phyloP scores from a whole-genome alignment of 2,113 vertebrate species.

The Microcebus ravelobensis region DNA sequence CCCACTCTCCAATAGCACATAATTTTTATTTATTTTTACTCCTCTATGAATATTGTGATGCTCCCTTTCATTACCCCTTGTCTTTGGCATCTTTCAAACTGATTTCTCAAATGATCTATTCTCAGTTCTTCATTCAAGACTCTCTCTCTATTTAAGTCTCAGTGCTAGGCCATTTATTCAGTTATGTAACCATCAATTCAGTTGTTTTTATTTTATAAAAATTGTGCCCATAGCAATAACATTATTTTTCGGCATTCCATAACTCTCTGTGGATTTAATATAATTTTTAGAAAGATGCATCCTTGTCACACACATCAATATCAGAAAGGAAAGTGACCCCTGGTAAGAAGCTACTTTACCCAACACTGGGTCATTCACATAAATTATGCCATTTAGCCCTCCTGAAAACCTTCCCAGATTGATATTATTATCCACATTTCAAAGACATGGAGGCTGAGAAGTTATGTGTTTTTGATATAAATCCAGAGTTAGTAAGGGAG shows the following conservation, averaged over 20 bases:
- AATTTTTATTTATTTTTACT: neutral
- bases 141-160: neutral
- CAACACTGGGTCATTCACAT: neutral
- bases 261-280: neutral
- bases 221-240: neutral
- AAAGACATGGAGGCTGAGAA: constrained; percentile 9
- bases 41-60: neutral
- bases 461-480: neutral
- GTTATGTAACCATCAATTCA: neutral
- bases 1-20: accelerated
- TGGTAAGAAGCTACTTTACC: neutral
- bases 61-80: neutral
- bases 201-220: neutral
- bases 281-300: neutral
- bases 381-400: neutral
- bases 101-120: neutral
- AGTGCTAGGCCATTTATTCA: neutral
- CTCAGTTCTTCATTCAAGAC: neutral
- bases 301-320: neutral
- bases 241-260: neutral
- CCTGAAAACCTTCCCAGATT: neutral
- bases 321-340: neutral
- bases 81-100: neutral
- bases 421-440: neutral
- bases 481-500: neutral